Percentiles rank a stretch among this genome's conserved stretches.
Evolutionary conservation across 2,888 invertebrate species (phyloP).

Genomic region (Argyresthia albistria): DNA sequence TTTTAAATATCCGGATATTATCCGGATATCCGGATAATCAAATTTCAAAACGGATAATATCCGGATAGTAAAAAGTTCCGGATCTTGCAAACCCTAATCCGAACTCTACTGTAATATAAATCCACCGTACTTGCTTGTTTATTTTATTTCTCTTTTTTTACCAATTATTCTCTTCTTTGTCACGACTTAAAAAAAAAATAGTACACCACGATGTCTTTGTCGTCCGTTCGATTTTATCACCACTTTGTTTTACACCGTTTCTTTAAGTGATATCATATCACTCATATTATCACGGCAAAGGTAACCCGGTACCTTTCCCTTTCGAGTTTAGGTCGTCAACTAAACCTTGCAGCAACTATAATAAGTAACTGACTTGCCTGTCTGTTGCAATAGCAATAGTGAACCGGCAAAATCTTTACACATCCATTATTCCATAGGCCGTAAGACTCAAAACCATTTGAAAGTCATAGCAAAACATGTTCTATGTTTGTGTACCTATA

Average conservation of each 20-base stretch:
- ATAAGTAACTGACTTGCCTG: slow-evolving; percentile 52
- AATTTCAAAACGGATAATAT: too few relatives aligned
- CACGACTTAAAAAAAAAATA: background rate
- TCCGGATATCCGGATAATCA: too few relatives aligned
- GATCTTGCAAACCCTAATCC: too few relatives aligned
- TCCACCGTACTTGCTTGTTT: too few relatives aligned
- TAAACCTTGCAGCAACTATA: slow-evolving; percentile 55
- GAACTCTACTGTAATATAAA: too few relatives aligned
- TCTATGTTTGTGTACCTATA: too few relatives aligned
- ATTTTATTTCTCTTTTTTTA: too few relatives aligned
- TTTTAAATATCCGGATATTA: too few relatives aligned
- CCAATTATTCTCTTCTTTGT: too few relatives aligned
- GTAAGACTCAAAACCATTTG: slow-evolving; percentile 20
- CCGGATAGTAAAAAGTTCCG: too few relatives aligned
- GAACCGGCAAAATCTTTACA: slow-evolving; percentile 5
- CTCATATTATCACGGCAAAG: background rate
- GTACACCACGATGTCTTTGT: background rate
- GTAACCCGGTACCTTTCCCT: slow-evolving; percentile 37
- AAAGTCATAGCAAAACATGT: too few relatives aligned
- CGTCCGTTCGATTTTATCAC: background rate
- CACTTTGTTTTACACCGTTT: background rate
- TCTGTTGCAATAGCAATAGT: slow-evolving; percentile 43
- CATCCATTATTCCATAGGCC: slow-evolving; percentile 11
- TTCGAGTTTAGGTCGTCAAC: slow-evolving; percentile 53
- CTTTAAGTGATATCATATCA: background rate